phyloP scores from a whole-genome alignment of 2,113 vertebrate genomes.

The Tretioscincus oriximinensis region DNA sequence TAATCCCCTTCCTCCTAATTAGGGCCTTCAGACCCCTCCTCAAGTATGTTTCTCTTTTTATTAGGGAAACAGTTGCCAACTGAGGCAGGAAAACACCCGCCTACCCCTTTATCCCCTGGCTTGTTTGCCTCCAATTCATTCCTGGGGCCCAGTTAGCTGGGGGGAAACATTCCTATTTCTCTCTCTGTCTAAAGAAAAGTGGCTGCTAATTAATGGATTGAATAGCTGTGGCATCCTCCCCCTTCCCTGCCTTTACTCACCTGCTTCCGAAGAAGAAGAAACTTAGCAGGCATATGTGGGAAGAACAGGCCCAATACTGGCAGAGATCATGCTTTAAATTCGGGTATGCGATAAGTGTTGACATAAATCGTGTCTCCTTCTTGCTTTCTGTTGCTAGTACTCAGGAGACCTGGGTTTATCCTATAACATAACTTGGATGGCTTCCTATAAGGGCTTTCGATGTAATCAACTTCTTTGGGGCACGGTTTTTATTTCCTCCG shows the following conservation, averaged over 20 bases:
- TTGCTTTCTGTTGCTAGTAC: neutral
- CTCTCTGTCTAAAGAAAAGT: slow-evolving; percentile 23
- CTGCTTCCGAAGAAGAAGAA: slow-evolving; percentile 15
- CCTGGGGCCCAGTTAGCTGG: slow-evolving; percentile 12
- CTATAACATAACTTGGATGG: neutral
- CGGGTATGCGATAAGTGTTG: neutral
- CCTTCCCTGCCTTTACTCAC: slow-evolving; percentile 13
- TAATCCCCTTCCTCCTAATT: slow-evolving; percentile 38
- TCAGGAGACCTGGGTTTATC: neutral
- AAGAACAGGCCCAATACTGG: neutral
- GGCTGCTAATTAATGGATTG: slow-evolving; percentile 23
- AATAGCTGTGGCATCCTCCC: neutral
- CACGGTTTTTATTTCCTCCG: neutral
- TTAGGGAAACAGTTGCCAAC: slow-evolving; percentile 42
- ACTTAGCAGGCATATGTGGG: neutral
- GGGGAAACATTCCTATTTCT: slow-evolving; percentile 33
- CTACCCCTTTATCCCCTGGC: slow-evolving; percentile 27
- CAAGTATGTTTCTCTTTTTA: slow-evolving; percentile 42
- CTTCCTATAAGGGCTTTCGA: neutral
- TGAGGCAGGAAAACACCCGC: slow-evolving; percentile 40
- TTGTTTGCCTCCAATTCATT: slow-evolving; percentile 38
- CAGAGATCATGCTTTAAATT: slow-evolving; percentile 7
- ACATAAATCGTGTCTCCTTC: neutral
- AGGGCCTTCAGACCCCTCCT: slow-evolving; percentile 29
- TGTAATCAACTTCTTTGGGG: neutral